These are phyloP conservation scores for Isurus oxyrinchus DNA, from an alignment of 2,113 vertebrate genomes.

Conservation along the genomic window DNA sequence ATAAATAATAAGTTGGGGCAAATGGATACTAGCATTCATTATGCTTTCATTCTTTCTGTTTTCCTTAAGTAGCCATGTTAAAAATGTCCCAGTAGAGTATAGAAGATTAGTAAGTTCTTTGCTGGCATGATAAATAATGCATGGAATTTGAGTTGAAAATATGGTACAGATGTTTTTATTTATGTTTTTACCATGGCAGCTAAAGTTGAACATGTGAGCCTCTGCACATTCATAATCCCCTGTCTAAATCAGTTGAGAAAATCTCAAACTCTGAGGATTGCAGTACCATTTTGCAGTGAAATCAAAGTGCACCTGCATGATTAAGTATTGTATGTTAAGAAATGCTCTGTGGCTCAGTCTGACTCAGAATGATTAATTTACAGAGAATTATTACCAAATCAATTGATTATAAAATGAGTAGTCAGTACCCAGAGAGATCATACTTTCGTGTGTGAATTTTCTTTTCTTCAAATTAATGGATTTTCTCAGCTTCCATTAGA, in stretches of 20 bases:
- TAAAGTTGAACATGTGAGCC: neutral
- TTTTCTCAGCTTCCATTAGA: neutral
- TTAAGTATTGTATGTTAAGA: neutral
- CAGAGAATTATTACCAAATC: neutral
- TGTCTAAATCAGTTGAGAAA: neutral
- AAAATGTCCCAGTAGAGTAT: neutral
- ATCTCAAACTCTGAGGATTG: neutral
- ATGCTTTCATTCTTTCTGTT: neutral
- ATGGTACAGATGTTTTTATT: slow-evolving; percentile 2
- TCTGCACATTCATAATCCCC: neutral
- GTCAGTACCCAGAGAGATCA: neutral
- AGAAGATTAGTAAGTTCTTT: neutral
- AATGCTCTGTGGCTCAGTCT: neutral
- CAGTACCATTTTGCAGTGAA: neutral
- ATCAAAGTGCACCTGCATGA: neutral
- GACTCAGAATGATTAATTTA: neutral
- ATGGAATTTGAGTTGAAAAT: neutral
- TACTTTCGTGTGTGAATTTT: neutral
- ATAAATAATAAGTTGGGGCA: neutral
- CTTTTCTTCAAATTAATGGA: neutral
- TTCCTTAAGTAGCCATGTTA: neutral
- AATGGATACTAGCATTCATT: neutral
- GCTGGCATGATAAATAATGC: neutral
- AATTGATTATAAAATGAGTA: neutral
- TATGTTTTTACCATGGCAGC: neutral